Conservation (phyloP, 2,888 invertebrate genomes). For the Trissoscelio sp. region DNA sequence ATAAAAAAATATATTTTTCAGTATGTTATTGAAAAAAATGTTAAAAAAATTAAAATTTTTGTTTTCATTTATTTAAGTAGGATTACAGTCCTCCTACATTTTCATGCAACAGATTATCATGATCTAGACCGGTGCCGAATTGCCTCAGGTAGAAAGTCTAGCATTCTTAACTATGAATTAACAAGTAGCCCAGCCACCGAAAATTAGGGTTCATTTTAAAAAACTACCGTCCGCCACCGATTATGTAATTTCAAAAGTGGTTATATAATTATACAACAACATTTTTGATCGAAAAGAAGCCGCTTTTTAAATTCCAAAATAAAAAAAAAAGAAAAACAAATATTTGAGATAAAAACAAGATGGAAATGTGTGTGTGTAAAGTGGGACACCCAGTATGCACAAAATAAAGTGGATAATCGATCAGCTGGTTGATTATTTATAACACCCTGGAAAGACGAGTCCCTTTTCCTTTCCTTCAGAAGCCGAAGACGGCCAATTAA, state of each 20-base stretch:
- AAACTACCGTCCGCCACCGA: constrained; percentile 38
- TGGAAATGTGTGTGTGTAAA: constrained; percentile 15
- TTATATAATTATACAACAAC: constrained; percentile 27
- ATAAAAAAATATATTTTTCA: too few relatives aligned
- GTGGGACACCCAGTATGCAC: constrained; percentile 60
- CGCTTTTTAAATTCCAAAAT: neutral
- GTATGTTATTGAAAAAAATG: too few relatives aligned
- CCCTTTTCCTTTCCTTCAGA: constrained; percentile 68
- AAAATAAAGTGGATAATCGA: constrained; percentile 56
- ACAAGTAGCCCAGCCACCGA: constrained; percentile 34
- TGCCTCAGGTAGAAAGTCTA: constrained; percentile 48
- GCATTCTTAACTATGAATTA: constrained; percentile 55
- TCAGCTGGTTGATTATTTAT: constrained; percentile 70
- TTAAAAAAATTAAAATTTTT: too few relatives aligned
- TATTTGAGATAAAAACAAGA: neutral
- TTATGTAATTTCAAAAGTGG: constrained; percentile 36
- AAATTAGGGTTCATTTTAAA: constrained; percentile 37
- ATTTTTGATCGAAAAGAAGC: neutral
- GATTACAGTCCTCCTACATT: neutral
- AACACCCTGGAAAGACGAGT: constrained; percentile 59
- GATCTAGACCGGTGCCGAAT: constrained; percentile 15
- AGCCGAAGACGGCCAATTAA: constrained; percentile 72
- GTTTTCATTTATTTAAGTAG: too few relatives aligned
- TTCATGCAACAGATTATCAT: too few relatives aligned
- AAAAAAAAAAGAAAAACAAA: neutral